Base-by-base conservation (phyloP, 2,888 invertebrate genomes). In the Auanema sp. region DNA sequence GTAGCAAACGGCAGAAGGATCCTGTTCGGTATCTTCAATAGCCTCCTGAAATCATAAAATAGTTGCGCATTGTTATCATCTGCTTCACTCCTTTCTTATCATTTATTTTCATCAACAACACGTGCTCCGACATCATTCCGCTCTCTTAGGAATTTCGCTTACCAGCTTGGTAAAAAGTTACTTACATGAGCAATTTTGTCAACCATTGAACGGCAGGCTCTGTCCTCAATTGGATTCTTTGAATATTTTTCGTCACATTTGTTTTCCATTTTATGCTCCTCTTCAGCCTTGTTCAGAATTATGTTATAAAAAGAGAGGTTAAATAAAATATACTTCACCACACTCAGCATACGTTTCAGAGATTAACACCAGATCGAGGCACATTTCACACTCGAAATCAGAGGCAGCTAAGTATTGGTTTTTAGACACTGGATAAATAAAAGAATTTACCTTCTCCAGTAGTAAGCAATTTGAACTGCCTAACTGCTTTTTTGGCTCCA, bases 291-390 rank as follows among this genome's bases (percentile, higher is more conserved):
- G 8, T 33, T 33, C 3, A 33, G 33, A 8, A 33, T 33, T 5
- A 33, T 33, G n/a, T n/a, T n/a, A n/a, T n/a, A n/a, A n/a, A n/a
- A n/a, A n/a, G n/a, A n/a, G n/a, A n/a, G n/a, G n/a, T n/a, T n/a
- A n/a, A n/a, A n/a, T n/a, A n/a, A n/a, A n/a, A n/a, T n/a, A n/a
- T 33, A 61, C 61, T 44, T 72, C 72, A 18, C 63, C 72, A 55
- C 72, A 72, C 50, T 72, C 72, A 12, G 66, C 62, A 55, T 72
- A 72, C 24, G 69, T 69, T 58, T 72, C 68, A 18, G 62, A 69
- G 44, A 72, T 72, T 58, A 68, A 43, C 2, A 72, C 72, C 25
- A 72, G 59, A 53, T 69, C 67, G 16, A 75, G 56, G 49, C 72
- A 72, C 58, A 75, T 69, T 49, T 72, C 70, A 64, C 69, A 66